These are phyloP conservation scores for Andricus curvator DNA, from an alignment of 2,888 invertebrate genomes.

Conservation along the genomic window DNA sequence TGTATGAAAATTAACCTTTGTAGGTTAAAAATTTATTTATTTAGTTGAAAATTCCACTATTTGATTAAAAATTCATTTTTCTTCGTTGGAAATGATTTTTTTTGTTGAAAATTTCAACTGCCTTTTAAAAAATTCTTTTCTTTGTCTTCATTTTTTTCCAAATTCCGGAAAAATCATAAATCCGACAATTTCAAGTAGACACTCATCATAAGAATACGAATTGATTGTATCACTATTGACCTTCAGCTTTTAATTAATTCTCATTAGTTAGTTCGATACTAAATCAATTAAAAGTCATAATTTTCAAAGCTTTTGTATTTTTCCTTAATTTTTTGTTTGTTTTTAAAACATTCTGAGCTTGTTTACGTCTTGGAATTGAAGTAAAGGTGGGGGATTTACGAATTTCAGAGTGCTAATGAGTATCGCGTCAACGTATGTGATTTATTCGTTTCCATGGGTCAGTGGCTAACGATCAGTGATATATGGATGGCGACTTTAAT, in stretches of 20 bases:
- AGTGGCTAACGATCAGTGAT: constrained; percentile 45
- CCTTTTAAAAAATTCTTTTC: too few species aligned
- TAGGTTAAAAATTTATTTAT: too few species aligned
- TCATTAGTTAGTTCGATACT: background rate
- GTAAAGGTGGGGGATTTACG: constrained; percentile 35
- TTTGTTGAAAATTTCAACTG: too few species aligned
- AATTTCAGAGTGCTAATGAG: constrained; percentile 47
- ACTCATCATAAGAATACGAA: background rate
- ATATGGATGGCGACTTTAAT: constrained; percentile 40
- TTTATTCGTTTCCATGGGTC: constrained; percentile 52
- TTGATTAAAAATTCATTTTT: too few species aligned
- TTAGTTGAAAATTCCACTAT: too few species aligned
- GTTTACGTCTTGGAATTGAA: constrained; percentile 1
- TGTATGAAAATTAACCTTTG: too few species aligned
- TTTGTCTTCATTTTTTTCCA: background rate
- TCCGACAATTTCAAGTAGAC: background rate
- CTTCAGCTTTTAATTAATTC: background rate
- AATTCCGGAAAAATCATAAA: background rate
- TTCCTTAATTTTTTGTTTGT: background rate
- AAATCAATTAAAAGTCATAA: background rate
- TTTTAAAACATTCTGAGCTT: background rate
- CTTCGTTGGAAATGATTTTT: too few species aligned
- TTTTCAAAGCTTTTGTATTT: background rate
- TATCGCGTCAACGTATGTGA: constrained; percentile 46
- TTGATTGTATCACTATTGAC: background rate